Percentiles rank a stretch among this genome's conserved stretches.
Conservation (phyloP, 2,797 vertebrate genomes). For the Chrysocyon brachyurus region DNA sequence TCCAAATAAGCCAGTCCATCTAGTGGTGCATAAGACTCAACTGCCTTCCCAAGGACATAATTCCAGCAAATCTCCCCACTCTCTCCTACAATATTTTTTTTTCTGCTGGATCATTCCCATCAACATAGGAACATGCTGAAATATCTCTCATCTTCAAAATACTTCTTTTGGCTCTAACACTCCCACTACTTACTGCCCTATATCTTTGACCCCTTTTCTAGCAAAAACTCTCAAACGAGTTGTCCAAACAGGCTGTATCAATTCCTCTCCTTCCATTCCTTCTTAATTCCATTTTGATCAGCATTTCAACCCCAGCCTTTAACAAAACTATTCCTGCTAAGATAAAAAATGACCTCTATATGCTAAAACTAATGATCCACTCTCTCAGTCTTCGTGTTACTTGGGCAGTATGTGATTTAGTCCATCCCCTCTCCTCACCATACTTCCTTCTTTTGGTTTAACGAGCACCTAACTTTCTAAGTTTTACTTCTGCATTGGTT, state of each 20-base stretch:
- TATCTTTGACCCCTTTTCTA: not conserved
- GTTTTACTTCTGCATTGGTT: not conserved
- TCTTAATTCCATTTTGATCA: not conserved
- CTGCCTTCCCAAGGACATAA: not conserved
- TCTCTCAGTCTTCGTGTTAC: not conserved
- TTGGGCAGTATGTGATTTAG: not conserved
- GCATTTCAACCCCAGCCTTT: not conserved
- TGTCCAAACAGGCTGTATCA: not conserved
- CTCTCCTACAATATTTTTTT: not conserved
- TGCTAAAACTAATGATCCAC: not conserved
- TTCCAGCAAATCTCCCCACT: not conserved
- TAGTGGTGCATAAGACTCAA: not conserved
- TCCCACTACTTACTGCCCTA: not conserved
- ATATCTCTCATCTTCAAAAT: not conserved
- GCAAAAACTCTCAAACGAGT: not conserved
- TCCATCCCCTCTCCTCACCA: not conserved
- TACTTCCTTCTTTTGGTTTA: not conserved
- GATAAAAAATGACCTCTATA: not conserved
- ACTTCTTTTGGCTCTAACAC: not conserved
- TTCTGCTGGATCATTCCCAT: not conserved
- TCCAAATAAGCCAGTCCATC: not conserved
- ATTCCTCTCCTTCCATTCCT: not conserved
- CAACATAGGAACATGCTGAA: not conserved
- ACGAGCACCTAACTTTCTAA: not conserved
- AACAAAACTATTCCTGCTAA: not conserved